Base-by-base conservation (phyloP, 2,113 vertebrate genomes). In the Sander lucioperca region DNA sequence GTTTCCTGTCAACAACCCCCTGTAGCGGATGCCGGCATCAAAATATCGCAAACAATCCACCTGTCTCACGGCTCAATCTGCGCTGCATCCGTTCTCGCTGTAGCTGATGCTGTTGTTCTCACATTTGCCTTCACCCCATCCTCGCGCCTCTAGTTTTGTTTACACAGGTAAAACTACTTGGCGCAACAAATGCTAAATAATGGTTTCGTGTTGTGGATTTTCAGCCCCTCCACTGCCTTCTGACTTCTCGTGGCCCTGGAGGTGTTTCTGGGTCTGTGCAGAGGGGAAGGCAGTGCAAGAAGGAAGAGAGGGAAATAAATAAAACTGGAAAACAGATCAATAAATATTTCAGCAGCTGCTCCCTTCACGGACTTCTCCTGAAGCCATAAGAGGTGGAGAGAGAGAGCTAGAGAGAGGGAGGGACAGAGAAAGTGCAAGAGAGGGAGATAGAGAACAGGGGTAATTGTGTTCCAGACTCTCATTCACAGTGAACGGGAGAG, bases 261-360 rank as follows among this genome's bases (percentile, higher is more conserved):
- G 91, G 84, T 88, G 90, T 71, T 89, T 63, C 64, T 66, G 64
- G 86, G 90, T 85, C 78, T 74, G 69, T 3, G 73, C 12, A 36
- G 56, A 72, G 74, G 59, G 82, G 65, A 75, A 69, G 71, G 79
- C 54, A 76, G 83, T 68, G 86, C 50, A 47, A 74, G 64, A 68
- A 75, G 65, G 63, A 75, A 75, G 83, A 80, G 79, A 76, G 86
- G 85, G 79, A 92, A 94, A 92, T 93, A 93, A 94, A 93, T 92
- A 92, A 91, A 94, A 88, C 82, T 85, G 86, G 88, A 95, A 95
- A 94, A 94, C 95, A 94, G 95, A 95, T 96, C 95, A 90, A 96
- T 96, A 95, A 94, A 96, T 95, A 96, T 96, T 95, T 95, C 93
- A 96, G 92, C 91, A 93, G 93, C 93, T 91, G 90, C 88, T 93